These are phyloP conservation scores for Fukomys damarensis DNA, from an alignment of 2,113 vertebrate species.

Conservation along the genomic window DNA sequence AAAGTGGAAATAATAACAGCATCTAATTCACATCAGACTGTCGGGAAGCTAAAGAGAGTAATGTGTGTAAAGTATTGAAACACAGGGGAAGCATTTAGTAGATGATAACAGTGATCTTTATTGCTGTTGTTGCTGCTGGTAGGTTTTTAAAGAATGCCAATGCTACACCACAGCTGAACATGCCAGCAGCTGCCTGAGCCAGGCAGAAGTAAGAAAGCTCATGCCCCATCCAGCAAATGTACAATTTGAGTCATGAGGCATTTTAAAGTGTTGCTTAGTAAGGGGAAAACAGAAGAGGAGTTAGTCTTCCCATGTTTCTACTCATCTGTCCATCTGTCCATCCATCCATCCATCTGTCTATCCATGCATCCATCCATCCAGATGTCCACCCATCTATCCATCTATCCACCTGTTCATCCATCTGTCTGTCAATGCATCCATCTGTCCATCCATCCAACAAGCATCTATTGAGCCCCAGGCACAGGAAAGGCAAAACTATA, in stretches of 20 bases:
- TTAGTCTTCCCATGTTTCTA: neutral
- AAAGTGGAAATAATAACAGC: neutral
- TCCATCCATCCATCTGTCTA: neutral
- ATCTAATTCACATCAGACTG: neutral
- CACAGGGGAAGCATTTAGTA: neutral
- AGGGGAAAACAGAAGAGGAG: neutral
- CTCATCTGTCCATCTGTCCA: too few species aligned
- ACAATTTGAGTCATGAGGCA: neutral
- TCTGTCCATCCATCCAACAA: neutral
- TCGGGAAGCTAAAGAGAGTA: neutral
- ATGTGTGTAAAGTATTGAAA: neutral
- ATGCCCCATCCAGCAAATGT: neutral
- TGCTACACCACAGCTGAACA: neutral
- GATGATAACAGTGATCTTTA: neutral
- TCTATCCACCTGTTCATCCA: too few species aligned
- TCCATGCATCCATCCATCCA: neutral
- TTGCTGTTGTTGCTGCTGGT: neutral
- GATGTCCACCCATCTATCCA: neutral
- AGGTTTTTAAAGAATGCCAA: neutral
- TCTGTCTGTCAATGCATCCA: neutral
- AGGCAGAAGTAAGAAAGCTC: neutral
- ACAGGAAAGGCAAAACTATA: neutral
- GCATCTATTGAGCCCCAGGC: neutral
- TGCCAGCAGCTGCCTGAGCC: neutral
- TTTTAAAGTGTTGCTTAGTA: neutral